phyloP scores from a whole-genome alignment of 2,113 vertebrate species.

The Halcyon senegalensis region DNA sequence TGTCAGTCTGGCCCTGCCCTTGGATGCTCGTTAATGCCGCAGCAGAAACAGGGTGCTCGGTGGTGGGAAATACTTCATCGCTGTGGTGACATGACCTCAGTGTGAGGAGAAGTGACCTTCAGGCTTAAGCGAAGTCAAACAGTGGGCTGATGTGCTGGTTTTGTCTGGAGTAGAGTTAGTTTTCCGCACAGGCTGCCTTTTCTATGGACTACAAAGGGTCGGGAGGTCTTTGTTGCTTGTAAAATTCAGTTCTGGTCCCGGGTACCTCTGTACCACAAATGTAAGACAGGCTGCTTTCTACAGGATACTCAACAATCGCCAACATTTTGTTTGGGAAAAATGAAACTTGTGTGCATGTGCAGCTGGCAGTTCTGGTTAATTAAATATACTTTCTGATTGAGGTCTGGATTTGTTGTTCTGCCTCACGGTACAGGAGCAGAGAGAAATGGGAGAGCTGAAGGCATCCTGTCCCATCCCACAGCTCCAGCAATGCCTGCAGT shows the following conservation, averaged over 20 bases:
- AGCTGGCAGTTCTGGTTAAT: neutral
- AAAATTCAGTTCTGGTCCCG: neutral
- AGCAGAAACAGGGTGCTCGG: neutral
- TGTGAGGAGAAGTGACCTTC: neutral
- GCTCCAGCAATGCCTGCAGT: neutral
- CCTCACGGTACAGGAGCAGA: neutral
- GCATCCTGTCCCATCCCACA: neutral
- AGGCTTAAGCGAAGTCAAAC: neutral
- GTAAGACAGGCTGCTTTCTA: neutral
- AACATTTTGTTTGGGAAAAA: neutral
- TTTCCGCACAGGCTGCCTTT: neutral
- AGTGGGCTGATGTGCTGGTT: rapidly evolving
- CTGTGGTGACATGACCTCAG: neutral
- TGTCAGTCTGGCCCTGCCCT: neutral
- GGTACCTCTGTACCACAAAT: neutral
- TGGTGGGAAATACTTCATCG: neutral
- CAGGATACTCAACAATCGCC: neutral
- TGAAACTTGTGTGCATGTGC: neutral
- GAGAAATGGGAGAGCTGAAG: neutral
- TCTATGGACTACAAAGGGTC: neutral
- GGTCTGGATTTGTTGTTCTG: neutral
- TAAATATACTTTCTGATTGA: neutral
- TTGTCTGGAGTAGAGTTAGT: neutral
- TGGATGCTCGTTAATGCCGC: neutral
- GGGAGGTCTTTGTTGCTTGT: neutral